Conservation (phyloP, 2,888 invertebrate genomes). For the Gastracanthus pulcherrimus region DNA sequence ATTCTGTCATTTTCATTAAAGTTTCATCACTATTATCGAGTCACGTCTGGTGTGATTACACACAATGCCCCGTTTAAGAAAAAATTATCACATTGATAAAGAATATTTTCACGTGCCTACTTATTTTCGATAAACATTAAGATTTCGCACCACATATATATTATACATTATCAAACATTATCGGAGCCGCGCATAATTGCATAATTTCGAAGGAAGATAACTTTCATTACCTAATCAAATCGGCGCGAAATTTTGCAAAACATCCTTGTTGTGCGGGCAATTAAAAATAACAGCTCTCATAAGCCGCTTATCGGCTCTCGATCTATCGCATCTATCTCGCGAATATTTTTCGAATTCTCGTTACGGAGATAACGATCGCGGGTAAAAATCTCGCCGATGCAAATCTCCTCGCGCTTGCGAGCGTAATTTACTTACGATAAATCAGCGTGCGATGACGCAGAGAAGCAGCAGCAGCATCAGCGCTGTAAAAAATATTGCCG, state of each 20-base stretch:
- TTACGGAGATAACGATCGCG: slow-evolving; percentile 42
- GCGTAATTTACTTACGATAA: slow-evolving; percentile 53
- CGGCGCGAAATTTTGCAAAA: slow-evolving; percentile 36
- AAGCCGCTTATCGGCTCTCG: not conserved
- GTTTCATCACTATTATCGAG: slow-evolving; percentile 42
- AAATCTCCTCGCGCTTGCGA: not conserved
- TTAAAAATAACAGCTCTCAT: slow-evolving; percentile 41
- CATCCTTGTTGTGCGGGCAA: slow-evolving; percentile 36
- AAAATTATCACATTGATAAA: slow-evolving; percentile 15
- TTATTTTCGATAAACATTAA: slow-evolving; percentile 21
- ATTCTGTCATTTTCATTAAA: slow-evolving; percentile 12
- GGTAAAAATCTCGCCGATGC: slow-evolving; percentile 16
- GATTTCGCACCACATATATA: slow-evolving; percentile 19
- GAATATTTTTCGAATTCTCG: slow-evolving; percentile 34
- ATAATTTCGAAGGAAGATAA: slow-evolving; percentile 29
- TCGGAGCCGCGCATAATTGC: slow-evolving; percentile 22
- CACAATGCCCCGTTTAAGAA: not conserved
- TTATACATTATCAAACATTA: not conserved
- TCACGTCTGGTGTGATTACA: slow-evolving; percentile 33
- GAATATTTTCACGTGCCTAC: slow-evolving; percentile 36
- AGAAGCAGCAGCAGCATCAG: not conserved
- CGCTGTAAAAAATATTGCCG: not conserved
- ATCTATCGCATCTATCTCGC: not conserved
- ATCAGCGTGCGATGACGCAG: slow-evolving; percentile 12
- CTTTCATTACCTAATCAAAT: slow-evolving; percentile 37